Evolutionary conservation across 2,113 vertebrate species (phyloP).

Genomic region (Psophia crepitans): DNA sequence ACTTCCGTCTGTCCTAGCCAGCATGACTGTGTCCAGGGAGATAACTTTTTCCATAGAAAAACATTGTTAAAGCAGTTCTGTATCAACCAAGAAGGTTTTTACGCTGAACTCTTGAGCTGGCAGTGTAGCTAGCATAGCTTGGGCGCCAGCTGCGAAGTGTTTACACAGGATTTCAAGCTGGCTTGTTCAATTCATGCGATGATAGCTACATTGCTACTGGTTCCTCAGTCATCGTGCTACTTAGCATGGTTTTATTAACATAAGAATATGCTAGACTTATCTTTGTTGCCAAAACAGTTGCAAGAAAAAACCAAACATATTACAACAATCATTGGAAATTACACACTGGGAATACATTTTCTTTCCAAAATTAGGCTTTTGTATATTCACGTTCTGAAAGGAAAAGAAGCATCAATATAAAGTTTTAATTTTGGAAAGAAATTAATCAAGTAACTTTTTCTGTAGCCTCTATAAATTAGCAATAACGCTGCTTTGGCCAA

Average conservation of each 20-base stretch:
- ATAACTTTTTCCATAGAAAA: neutral
- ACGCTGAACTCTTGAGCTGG: neutral
- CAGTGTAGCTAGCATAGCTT: neutral
- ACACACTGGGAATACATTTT: neutral
- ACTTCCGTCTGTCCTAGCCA: neutral
- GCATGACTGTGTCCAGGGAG: neutral
- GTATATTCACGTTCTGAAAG: neutral
- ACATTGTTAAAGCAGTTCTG: neutral
- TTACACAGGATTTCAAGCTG: neutral
- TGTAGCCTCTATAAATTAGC: neutral
- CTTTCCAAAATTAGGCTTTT: neutral
- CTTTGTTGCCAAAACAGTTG: neutral
- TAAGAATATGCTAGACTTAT: neutral
- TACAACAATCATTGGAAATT: neutral
- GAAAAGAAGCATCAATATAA: neutral
- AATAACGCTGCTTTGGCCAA: neutral
- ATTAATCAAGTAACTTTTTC: neutral
- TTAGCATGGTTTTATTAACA: neutral
- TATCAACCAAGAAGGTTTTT: neutral
- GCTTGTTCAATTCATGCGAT: neutral
- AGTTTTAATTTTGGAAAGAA: neutral
- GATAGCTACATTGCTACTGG: neutral
- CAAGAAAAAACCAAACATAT: neutral
- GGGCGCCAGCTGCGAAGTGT: neutral
- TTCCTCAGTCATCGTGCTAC: neutral